Evolutionary conservation across 2,888 invertebrate species (phyloP).

Genomic region (Agonum fuliginosum): DNA sequence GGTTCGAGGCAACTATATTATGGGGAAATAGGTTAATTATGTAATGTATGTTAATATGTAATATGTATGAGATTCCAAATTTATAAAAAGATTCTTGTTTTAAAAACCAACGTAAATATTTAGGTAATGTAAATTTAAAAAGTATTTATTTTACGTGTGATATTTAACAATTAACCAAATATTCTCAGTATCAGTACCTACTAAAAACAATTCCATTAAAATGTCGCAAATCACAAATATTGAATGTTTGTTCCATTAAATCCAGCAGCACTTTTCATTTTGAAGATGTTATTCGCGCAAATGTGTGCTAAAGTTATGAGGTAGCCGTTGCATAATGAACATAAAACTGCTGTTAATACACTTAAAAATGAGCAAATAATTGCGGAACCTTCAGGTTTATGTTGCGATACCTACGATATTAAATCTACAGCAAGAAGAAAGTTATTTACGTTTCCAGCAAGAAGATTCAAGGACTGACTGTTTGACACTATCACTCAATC

Average conservation of each 20-base stretch:
- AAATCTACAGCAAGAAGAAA: background rate
- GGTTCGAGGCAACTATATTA: too few species aligned
- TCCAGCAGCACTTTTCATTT: background rate
- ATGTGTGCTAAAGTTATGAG: background rate
- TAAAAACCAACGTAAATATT: too few species aligned
- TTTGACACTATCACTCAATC: background rate
- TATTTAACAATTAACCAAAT: too few species aligned
- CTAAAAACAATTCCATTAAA: constrained; percentile 13
- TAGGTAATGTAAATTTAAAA: too few species aligned
- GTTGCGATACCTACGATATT: background rate
- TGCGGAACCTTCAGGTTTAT: constrained; percentile 1
- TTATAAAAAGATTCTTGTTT: too few species aligned
- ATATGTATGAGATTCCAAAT: too few species aligned
- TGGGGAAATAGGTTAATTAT: too few species aligned
- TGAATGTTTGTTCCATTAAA: constrained; percentile 11
- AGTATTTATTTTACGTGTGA: too few species aligned
- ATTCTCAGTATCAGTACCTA: background rate
- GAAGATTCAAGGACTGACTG: background rate
- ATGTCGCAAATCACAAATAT: background rate
- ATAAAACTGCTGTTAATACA: background rate
- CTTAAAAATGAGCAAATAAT: constrained; percentile 32
- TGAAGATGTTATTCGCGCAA: too few species aligned
- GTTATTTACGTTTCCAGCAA: background rate
- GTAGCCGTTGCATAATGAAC: background rate
- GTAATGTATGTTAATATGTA: too few species aligned